Percentiles rank a stretch among this genome's conserved stretches.
These are phyloP conservation scores for Alcis repandata DNA, from an alignment of 2,888 invertebrate genomes.

Conservation along the genomic window DNA sequence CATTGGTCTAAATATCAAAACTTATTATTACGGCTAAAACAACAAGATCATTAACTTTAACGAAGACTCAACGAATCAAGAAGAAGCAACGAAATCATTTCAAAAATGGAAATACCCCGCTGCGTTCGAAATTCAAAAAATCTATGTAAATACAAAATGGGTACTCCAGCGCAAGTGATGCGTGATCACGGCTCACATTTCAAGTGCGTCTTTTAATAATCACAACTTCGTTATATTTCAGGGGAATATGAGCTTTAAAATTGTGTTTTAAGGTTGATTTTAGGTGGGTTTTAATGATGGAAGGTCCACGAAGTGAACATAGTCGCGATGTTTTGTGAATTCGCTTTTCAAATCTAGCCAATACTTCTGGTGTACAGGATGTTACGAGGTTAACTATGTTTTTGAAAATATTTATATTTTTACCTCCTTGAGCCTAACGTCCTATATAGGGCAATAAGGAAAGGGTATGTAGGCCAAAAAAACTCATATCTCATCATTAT, in stretches of 20 bases:
- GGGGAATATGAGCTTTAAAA: constrained; percentile 51
- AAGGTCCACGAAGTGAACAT: constrained; percentile 80
- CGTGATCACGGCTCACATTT: constrained; percentile 76
- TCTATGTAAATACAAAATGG: constrained; percentile 69
- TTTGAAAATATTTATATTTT: not conserved
- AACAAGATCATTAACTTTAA: constrained; percentile 30
- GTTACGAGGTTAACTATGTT: too few species aligned
- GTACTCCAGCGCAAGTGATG: constrained; percentile 76
- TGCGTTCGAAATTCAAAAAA: constrained; percentile 53
- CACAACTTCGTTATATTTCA: constrained; percentile 43
- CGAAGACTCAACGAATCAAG: constrained; percentile 29
- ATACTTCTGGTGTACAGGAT: constrained; percentile 71
- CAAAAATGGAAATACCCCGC: constrained; percentile 38
- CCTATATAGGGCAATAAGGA: too few species aligned
- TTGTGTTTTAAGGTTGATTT: constrained; percentile 49
- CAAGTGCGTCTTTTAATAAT: constrained; percentile 69
- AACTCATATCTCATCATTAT: too few species aligned
- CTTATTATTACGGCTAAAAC: too few species aligned
- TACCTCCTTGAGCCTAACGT: too few species aligned
- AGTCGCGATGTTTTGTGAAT: constrained; percentile 78
- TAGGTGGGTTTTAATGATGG: constrained; percentile 46
- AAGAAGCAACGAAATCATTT: constrained; percentile 30
- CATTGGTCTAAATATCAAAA: too few species aligned
- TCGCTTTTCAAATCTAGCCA: constrained; percentile 80
- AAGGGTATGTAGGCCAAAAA: too few species aligned